Base-by-base conservation (phyloP, 1,140 invertebrate genomes). In the Battus philenor region DNA sequence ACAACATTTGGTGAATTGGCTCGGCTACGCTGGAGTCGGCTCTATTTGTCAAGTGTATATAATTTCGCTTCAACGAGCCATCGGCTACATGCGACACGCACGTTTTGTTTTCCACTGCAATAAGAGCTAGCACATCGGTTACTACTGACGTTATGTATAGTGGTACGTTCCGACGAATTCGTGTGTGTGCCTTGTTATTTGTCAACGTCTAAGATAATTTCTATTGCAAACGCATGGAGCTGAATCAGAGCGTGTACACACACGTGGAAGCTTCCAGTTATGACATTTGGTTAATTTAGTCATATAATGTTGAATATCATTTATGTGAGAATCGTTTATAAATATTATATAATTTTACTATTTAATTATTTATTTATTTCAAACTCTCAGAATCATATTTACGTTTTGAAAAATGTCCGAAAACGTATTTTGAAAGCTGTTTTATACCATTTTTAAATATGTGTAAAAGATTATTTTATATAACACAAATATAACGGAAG, bases 41-140 rank as follows among this genome's bases (percentile, higher is more conserved):
- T 60, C 39, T 63, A 64, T 68, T 68, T 70, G 64, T 64, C 56
- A 63, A 65, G 54, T 68, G 59, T 62, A 66, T 68, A 70, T 74
- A 66, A 74, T 73, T 63, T 68, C 53, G 56, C 59, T 64, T 62
- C 62, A 59, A 55, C 62, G 47, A 55, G 47, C 60, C 45, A 50
- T 59, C 59, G 54, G 53, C 33, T 52, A 53, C 34, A 47, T 38
- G 36, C 47, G 45, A 50, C 47, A 49, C 26, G 47, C 44, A 68
- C 52, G 57, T 68, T 63, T 70, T 67, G 64, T 61, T 63, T 43
- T 33, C 22, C 34, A 51, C 46, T 48, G 41, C 59, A 66, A 63
- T 62, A 66, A 63, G 55, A 54, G 39, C 39, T 29, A 50, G 44
- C 46, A 36, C 51, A 56, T 50, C 44, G 39, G 13, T 27, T 22